Conservation (phyloP, 2,797 vertebrate species). For the Garrulus glandarius region DNA sequence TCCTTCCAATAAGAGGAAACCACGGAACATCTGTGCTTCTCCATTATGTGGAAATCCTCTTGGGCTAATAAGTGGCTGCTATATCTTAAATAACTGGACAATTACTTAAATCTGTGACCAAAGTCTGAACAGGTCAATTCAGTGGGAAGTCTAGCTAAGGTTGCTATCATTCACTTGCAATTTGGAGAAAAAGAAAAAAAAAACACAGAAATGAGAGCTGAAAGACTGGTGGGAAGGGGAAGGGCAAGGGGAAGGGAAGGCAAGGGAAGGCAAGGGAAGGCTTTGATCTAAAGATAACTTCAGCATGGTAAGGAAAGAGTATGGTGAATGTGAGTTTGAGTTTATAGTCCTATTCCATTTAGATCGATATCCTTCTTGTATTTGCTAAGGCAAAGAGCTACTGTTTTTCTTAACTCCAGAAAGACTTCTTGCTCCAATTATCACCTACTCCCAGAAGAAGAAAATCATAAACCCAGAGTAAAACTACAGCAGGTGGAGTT, state of each 20-base stretch:
- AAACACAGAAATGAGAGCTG: background rate
- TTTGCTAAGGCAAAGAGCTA: background rate
- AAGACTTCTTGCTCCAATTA: background rate
- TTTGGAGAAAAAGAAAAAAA: background rate
- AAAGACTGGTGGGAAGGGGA: background rate
- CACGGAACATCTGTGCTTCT: background rate
- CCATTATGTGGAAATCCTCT: background rate
- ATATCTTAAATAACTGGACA: background rate
- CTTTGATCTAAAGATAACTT: background rate
- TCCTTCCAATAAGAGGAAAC: background rate
- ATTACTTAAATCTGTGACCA: background rate
- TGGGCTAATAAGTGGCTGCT: background rate
- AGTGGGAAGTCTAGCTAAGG: background rate
- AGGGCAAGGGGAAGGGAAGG: background rate
- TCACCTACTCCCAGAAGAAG: background rate
- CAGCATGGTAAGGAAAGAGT: background rate
- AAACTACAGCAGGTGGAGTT: background rate
- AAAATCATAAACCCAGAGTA: background rate
- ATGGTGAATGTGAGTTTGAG: background rate
- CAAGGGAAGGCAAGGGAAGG: background rate
- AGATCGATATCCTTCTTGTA: background rate
- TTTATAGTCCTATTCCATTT: background rate
- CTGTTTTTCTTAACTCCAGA: background rate
- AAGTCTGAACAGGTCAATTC: background rate
- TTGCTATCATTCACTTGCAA: background rate